These are phyloP conservation scores for Hydrophis major DNA, from an alignment of 2,797 vertebrate species.

Conservation along the genomic window DNA sequence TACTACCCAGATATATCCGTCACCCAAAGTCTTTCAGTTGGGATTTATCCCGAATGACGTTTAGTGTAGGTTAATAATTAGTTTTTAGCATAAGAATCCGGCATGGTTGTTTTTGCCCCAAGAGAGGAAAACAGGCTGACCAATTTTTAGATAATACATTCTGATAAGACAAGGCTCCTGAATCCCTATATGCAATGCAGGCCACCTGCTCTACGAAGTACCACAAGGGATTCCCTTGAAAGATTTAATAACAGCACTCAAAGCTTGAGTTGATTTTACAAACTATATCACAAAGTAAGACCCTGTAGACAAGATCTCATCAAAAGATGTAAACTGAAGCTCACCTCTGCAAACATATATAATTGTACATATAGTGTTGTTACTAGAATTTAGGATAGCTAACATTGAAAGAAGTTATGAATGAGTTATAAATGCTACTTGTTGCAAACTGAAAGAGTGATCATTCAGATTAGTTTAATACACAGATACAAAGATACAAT, in stretches of 20 bases:
- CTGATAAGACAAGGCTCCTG: constrained; percentile 64
- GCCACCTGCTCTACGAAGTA: constrained; percentile 70
- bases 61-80: constrained; percentile 72
- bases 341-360: neutral
- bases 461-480: neutral
- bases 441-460: constrained; percentile 26
- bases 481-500: neutral
- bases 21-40: constrained; percentile 62
- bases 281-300: constrained; percentile 50
- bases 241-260: constrained; percentile 61
- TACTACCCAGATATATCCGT: constrained; percentile 63
- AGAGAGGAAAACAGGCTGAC: constrained; percentile 66
- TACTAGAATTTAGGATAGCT: constrained; percentile 13
- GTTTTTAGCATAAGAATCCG: constrained; percentile 66
- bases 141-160: constrained; percentile 68
- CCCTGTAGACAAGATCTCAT: constrained; percentile 42
- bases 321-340: constrained; percentile 31
- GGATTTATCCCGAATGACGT: constrained; percentile 68
- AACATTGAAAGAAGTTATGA: constrained; percentile 19
- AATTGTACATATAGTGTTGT: neutral
- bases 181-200: constrained; percentile 57
- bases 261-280: constrained; percentile 55
- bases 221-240: constrained; percentile 59
- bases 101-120: constrained; percentile 57
- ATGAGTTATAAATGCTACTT: neutral